A percentile compares a stretch with the other conserved stretches of the same genome.
phyloP scores from a whole-genome alignment of 1,140 invertebrate species.

The Drosophila nigrodunni region DNA sequence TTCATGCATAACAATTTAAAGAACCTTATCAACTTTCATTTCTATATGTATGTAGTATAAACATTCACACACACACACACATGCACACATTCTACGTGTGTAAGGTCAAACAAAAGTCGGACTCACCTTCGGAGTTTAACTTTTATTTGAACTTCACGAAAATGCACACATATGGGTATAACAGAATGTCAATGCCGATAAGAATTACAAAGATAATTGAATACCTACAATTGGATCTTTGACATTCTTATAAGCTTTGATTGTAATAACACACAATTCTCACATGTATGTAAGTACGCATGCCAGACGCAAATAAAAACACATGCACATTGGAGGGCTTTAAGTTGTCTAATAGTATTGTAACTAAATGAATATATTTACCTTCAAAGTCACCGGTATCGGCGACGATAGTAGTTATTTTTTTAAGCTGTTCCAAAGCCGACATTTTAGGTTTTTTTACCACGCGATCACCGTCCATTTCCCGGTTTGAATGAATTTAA shows the following conservation, averaged over 20 bases:
- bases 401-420: slow-evolving; percentile 95
- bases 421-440: slow-evolving; percentile 87
- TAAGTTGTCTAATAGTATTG: neutral
- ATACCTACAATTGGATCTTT: neutral
- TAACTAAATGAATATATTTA: neutral
- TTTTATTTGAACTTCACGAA: slow-evolving; percentile 48
- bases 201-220: neutral
- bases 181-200: neutral
- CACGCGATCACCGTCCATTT: slow-evolving; percentile 60
- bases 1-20: neutral
- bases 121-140: slow-evolving; percentile 38
- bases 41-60: neutral
- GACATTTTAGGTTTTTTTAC: slow-evolving; percentile 59
- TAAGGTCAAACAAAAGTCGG: slow-evolving; percentile 32
- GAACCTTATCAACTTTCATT: slow-evolving; percentile 10
- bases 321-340: neutral
- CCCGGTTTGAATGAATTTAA: slow-evolving; percentile 12
- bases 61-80: neutral
- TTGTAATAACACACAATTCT: neutral
- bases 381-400: slow-evolving; percentile 98
- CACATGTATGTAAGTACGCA: neutral
- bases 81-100: slow-evolving; percentile 6
- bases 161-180: neutral
- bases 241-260: neutral
- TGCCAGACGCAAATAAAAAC: neutral